These are phyloP conservation scores for Acromyrmex heyeri DNA, from an alignment of 1,140 invertebrate genomes.

Conservation along the genomic window DNA sequence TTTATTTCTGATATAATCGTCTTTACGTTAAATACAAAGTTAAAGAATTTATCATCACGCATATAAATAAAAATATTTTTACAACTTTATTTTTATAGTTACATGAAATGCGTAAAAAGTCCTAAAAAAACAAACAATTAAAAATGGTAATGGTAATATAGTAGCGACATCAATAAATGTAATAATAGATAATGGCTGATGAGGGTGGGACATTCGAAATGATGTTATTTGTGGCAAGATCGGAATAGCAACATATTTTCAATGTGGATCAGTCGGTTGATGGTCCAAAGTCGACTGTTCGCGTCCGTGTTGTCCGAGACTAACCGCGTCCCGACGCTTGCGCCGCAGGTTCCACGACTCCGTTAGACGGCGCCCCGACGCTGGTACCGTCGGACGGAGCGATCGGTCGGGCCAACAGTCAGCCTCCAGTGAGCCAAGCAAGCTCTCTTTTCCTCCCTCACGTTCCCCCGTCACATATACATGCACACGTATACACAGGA, in stretches of 20 bases:
- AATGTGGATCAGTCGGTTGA: constrained; percentile 74
- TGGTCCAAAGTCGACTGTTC: constrained; percentile 83
- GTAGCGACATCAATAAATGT: too few species aligned
- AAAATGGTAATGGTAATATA: neutral
- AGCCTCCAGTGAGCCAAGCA: too few species aligned
- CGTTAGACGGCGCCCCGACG: constrained; percentile 82
- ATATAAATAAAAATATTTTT: neutral
- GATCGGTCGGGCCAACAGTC: neutral
- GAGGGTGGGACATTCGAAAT: neutral
- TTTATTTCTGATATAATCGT: neutral
- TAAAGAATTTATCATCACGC: neutral
- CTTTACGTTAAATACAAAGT: neutral
- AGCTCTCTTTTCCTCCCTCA: too few species aligned
- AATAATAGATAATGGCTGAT: neutral
- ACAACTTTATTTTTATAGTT: neutral
- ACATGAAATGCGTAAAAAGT: neutral
- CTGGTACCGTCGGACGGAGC: constrained; percentile 82
- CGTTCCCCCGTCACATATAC: constrained; percentile 19
- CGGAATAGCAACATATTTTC: constrained; percentile 2
- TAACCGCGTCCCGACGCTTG: constrained; percentile 79
- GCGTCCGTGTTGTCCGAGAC: constrained; percentile 64
- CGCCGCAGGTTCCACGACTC: constrained; percentile 75
- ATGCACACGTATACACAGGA: constrained; percentile 48
- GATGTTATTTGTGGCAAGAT: neutral
- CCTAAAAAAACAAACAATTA: neutral